phyloP scores from a whole-genome alignment of 2,888 invertebrate genomes.

The Diarsia brunnea region DNA sequence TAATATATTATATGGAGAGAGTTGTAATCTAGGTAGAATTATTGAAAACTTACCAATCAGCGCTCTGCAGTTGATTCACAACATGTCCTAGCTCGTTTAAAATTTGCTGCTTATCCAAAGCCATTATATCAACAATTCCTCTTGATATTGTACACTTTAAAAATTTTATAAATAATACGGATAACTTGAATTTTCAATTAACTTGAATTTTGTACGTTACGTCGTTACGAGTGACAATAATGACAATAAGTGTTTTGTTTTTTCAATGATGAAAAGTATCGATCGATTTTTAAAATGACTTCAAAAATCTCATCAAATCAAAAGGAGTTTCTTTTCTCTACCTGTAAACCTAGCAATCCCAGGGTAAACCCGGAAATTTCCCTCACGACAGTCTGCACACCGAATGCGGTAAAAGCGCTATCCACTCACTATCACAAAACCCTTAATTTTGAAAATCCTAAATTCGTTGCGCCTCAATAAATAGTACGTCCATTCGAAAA shows the following conservation, averaged over 20 bases:
- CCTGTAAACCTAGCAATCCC: neutral
- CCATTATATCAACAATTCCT: constrained; percentile 71
- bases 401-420: neutral
- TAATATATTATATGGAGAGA: too few species aligned
- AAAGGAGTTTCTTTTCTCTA: constrained; percentile 13
- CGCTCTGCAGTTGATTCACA: constrained; percentile 85
- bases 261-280: constrained; percentile 11
- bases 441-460: neutral
- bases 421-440: neutral
- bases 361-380: neutral
- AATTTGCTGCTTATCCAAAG: constrained; percentile 85
- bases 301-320: neutral
- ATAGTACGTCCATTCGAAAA: neutral
- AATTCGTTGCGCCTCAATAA: neutral
- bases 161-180: constrained; percentile 50
- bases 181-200: constrained; percentile 66
- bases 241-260: constrained; percentile 66
- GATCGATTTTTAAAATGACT: constrained; percentile 50
- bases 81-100: constrained; percentile 87
- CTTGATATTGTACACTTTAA: constrained; percentile 49
- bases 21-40: neutral
- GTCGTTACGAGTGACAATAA: constrained; percentile 44
- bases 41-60: constrained; percentile 82
- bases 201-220: constrained; percentile 69
- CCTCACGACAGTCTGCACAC: neutral